Conservation (phyloP, 2,797 vertebrate species). For the Pseudochirops cupreus region DNA sequence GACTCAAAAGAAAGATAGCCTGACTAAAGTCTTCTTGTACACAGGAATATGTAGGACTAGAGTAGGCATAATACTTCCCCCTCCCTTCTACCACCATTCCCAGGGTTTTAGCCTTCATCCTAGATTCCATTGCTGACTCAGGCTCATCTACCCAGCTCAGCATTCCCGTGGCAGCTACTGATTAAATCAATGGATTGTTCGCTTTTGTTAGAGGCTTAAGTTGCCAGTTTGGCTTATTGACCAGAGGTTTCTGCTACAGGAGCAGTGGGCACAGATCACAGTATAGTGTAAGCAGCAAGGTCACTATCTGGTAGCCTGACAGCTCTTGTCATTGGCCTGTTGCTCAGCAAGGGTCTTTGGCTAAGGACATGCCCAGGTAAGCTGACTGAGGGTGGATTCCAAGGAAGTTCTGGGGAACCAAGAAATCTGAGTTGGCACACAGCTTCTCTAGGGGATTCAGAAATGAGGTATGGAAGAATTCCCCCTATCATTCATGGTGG, state of each 20-base stretch:
- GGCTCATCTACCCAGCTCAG: slow-evolving; percentile 65
- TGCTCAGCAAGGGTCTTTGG: slow-evolving; percentile 13
- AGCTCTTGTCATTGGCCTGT: neutral
- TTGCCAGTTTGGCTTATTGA: slow-evolving; percentile 41
- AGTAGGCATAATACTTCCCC: neutral
- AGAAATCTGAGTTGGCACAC: neutral
- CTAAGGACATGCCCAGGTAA: slow-evolving; percentile 55
- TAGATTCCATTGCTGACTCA: slow-evolving; percentile 65
- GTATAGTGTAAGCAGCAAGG: neutral
- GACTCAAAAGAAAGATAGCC: neutral
- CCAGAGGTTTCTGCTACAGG: slow-evolving; percentile 61
- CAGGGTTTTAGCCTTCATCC: neutral
- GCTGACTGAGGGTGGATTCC: neutral
- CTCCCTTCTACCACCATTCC: neutral
- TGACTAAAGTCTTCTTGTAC: neutral
- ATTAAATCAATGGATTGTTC: slow-evolving; percentile 44
- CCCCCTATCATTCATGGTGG: neutral
- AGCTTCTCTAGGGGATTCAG: neutral
- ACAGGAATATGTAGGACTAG: neutral
- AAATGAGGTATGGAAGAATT: neutral
- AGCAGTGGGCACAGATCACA: neutral
- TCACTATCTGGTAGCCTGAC: neutral
- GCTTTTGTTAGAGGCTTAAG: slow-evolving; percentile 56
- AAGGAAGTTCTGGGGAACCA: no score
- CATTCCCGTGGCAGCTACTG: slow-evolving; percentile 34